A percentile compares a stretch with the other conserved stretches of the same genome.
These are phyloP conservation scores for Stratiomys singularior DNA, from an alignment of 2,888 invertebrate genomes.

Conservation along the genomic window DNA sequence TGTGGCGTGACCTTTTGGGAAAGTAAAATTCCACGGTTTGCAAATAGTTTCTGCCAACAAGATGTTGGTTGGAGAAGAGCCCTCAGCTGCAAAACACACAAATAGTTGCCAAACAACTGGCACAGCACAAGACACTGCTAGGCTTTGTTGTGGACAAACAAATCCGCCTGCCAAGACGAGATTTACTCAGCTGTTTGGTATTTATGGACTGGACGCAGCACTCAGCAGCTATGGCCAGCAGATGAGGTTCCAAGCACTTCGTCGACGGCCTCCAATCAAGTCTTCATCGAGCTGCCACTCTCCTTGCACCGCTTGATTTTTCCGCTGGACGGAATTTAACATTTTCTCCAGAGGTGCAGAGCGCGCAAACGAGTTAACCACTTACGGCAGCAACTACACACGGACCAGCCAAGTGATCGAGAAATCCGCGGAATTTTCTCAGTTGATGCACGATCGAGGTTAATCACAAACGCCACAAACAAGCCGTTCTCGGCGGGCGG, in stretches of 20 bases:
- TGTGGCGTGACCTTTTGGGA: not conserved
- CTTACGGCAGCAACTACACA: not conserved
- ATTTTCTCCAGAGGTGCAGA: slow-evolving; percentile 3
- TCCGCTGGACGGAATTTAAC: slow-evolving; percentile 19
- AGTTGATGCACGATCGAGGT: slow-evolving; percentile 31
- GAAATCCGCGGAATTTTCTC: slow-evolving; percentile 12
- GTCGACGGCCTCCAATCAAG: slow-evolving; percentile 1
- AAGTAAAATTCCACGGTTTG: not conserved
- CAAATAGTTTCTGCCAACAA: not conserved
- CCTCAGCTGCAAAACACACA: not conserved
- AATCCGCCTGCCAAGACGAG: not conserved
- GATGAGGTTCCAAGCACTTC: not conserved
- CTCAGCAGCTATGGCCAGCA: not conserved
- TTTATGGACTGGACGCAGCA: not conserved
- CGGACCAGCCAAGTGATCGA: slow-evolving; percentile 2
- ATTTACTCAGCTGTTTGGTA: not conserved
- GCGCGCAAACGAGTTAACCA: slow-evolving; percentile 25
- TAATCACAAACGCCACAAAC: slow-evolving; percentile 29
- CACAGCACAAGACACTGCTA: not conserved
- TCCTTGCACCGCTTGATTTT: not conserved
- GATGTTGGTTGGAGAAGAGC: not conserved
- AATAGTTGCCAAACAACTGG: not conserved
- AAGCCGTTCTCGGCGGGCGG: not conserved
- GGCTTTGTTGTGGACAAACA: not conserved
- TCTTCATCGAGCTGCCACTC: not conserved